phyloP scores from a whole-genome alignment of 2,888 invertebrate species.

The Oligia fasciuncula region DNA sequence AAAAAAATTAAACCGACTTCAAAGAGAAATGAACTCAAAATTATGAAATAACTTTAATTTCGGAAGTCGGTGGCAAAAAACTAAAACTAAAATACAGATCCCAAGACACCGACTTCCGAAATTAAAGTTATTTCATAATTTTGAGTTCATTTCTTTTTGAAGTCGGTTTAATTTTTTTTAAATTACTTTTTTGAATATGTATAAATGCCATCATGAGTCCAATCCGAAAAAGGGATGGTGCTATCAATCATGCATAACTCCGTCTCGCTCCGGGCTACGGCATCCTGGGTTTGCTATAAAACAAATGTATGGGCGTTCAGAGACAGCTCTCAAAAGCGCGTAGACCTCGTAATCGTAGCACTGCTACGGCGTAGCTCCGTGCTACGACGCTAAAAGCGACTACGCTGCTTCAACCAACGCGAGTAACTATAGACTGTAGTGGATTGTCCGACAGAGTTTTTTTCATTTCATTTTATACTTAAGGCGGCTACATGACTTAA shows the following conservation, averaged over 20 bases:
- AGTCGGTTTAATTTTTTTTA: no score
- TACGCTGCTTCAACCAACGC: background rate
- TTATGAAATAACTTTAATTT: no score
- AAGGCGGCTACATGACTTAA: no score
- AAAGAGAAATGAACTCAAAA: no score
- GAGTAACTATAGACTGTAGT: background rate
- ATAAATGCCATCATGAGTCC: background rate
- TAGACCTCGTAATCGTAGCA: constrained; percentile 7
- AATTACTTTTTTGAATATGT: no score
- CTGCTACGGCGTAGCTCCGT: constrained; percentile 33
- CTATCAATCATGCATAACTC: background rate
- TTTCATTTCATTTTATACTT: background rate
- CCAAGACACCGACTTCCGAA: no score
- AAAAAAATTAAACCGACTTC: no score
- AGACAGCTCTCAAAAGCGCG: background rate
- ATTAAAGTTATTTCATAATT: no score
- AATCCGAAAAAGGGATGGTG: background rate
- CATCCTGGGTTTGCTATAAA: background rate
- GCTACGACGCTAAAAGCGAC: constrained; percentile 23
- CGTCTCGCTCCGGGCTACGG: background rate
- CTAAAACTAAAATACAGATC: no score
- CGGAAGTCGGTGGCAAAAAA: no score
- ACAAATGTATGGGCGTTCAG: background rate
- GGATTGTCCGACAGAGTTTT: no score
- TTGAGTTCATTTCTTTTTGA: no score